Conservation (phyloP, 2,888 invertebrate species). For the Chrysomela aeneicollis region DNA sequence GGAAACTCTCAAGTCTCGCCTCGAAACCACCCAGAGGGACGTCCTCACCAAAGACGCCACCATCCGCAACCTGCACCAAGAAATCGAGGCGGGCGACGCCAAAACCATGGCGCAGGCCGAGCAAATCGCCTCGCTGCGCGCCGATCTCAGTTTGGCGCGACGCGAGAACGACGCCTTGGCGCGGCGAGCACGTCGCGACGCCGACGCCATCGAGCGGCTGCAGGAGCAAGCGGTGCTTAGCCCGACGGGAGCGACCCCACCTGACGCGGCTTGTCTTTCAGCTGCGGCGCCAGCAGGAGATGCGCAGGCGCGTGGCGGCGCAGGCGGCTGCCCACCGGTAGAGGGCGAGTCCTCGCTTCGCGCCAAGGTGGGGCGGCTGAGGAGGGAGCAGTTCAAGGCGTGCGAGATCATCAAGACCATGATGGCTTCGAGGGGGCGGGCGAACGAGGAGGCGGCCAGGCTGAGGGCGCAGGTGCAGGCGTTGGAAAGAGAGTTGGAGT, state of each 20-base stretch:
- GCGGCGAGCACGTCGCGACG: no score
- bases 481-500: conserved; percentile 48
- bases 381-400: conserved; percentile 59
- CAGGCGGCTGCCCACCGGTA: conserved; percentile 53
- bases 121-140: conserved; percentile 44
- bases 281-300: conserved; percentile 57
- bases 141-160: conserved; percentile 34
- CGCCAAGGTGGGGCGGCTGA: conserved; percentile 54
- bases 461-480: conserved; percentile 47
- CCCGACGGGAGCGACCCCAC: no score
- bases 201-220: no score
- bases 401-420: conserved; percentile 59
- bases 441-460: conserved; percentile 54
- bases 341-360: conserved; percentile 44
- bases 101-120: conserved; percentile 37
- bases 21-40: conserved; percentile 42
- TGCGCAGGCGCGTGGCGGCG: conserved; percentile 53
- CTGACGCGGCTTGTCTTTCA: conserved; percentile 57
- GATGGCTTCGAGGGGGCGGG: conserved; percentile 54
- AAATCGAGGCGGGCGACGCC: conserved; percentile 43
- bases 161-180: conserved; percentile 40
- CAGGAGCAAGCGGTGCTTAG: conserved; percentile 54
- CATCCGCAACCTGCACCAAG: conserved; percentile 41
- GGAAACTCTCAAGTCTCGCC: conserved; percentile 38
- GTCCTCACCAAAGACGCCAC: conserved; percentile 45